Conservation (phyloP, 2,797 vertebrate species). For the Lycodopsis pacificus region DNA sequence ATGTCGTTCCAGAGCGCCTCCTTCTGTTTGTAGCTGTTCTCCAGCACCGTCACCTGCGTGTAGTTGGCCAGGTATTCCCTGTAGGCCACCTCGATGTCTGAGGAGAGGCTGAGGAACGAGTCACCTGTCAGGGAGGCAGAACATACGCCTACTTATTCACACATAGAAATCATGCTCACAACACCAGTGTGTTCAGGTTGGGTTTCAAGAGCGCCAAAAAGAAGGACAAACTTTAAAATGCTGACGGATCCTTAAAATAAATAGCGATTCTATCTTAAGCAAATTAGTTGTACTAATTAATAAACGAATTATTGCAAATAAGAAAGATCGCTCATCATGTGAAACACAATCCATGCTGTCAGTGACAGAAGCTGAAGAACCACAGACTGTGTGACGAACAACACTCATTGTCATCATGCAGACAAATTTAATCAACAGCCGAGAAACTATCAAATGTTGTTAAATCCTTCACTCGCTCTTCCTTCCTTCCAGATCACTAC, state of each 20-base stretch:
- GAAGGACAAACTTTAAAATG: background rate
- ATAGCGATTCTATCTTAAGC: background rate
- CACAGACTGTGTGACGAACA: background rate
- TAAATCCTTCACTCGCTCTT: background rate
- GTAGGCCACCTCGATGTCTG: slow-evolving; percentile 91
- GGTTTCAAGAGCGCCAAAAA: background rate
- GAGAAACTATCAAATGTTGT: background rate
- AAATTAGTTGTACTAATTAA: background rate
- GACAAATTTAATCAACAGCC: background rate
- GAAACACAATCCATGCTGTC: background rate
- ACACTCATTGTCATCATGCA: background rate
- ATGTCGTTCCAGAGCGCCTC: slow-evolving; percentile 88
- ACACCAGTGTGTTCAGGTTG: background rate
- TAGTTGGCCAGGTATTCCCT: slow-evolving; percentile 92
- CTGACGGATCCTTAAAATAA: background rate
- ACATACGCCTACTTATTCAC: background rate
- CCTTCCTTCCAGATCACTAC: background rate
- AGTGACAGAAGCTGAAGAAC: background rate
- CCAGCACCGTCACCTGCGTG: slow-evolving; percentile 83
- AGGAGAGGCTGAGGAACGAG: slow-evolving; percentile 90
- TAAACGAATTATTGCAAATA: background rate
- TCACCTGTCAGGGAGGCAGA: slow-evolving; percentile 79
- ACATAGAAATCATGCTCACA: background rate
- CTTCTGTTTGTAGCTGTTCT: slow-evolving; percentile 90
- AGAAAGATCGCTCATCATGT: background rate